phyloP scores from a whole-genome alignment of 2,113 vertebrate genomes.

The Drymodes brunneopygia region DNA sequence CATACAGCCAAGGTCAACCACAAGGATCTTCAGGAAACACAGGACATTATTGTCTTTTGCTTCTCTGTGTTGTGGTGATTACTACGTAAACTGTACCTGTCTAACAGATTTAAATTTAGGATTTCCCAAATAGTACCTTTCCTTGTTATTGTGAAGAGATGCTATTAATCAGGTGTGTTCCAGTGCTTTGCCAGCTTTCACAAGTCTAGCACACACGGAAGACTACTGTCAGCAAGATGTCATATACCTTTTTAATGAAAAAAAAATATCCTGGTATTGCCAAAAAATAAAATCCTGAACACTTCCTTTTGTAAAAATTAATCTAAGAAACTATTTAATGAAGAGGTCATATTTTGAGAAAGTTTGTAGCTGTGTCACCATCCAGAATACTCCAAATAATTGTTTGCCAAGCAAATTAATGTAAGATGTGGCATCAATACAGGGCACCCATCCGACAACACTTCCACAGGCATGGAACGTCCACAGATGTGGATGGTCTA shows the following conservation, averaged over 20 bases:
- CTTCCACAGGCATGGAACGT: not conserved
- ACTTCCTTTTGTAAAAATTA: not conserved
- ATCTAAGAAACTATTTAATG: not conserved
- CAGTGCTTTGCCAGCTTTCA: not conserved
- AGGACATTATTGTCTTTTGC: not conserved
- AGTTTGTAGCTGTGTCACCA: not conserved
- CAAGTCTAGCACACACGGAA: not conserved
- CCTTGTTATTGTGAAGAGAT: not conserved
- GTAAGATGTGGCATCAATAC: not conserved
- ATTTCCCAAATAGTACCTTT: not conserved
- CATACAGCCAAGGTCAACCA: not conserved
- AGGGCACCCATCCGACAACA: accelerated
- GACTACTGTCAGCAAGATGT: not conserved
- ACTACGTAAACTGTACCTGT: not conserved
- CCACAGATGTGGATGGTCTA: not conserved
- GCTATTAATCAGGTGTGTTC: not conserved
- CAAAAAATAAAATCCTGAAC: not conserved
- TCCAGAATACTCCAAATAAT: not conserved
- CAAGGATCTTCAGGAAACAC: not conserved
- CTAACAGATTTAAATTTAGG: not conserved
- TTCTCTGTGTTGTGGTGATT: not conserved
- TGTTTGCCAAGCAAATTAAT: not conserved
- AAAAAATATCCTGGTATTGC: not conserved
- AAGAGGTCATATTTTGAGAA: not conserved
- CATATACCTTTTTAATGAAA: not conserved